phyloP scores from a whole-genome alignment of 2,797 vertebrate genomes.

The Channallabes apus region DNA sequence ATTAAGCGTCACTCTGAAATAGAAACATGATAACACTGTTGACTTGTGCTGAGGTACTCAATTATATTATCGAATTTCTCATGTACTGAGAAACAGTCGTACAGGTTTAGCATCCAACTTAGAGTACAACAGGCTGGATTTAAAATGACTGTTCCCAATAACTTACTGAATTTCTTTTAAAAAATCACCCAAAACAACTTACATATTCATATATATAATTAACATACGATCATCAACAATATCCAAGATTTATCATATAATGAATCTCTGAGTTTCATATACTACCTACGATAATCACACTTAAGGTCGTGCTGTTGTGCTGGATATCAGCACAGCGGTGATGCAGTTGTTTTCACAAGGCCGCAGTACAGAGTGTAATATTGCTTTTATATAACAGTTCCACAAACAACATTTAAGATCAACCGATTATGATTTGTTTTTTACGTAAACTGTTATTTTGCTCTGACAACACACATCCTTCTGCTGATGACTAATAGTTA shows the following conservation, averaged over 20 bases:
- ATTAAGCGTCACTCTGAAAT: constrained; percentile 11
- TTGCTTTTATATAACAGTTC: too few species aligned
- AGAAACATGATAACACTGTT: neutral
- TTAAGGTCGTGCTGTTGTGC: too few species aligned
- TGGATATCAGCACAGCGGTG: too few species aligned
- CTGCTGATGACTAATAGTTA: too few species aligned
- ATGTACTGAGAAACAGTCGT: neutral
- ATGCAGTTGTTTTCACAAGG: too few species aligned
- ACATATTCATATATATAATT: neutral
- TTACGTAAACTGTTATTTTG: too few species aligned
- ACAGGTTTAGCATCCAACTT: neutral
- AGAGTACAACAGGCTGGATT: neutral
- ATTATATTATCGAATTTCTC: neutral
- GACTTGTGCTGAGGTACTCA: neutral
- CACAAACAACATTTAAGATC: too few species aligned
- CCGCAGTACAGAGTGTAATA: too few species aligned
- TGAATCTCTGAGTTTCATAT: neutral
- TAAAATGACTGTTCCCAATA: neutral
- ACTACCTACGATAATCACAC: too few species aligned
- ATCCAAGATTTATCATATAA: neutral
- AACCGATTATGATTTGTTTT: too few species aligned
- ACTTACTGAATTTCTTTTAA: neutral
- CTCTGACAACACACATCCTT: too few species aligned
- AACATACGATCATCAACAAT: neutral
- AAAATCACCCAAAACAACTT: neutral